Evolutionary conservation across 2,113 vertebrate genomes (phyloP).

Genomic region (Oxyura jamaicensis): DNA sequence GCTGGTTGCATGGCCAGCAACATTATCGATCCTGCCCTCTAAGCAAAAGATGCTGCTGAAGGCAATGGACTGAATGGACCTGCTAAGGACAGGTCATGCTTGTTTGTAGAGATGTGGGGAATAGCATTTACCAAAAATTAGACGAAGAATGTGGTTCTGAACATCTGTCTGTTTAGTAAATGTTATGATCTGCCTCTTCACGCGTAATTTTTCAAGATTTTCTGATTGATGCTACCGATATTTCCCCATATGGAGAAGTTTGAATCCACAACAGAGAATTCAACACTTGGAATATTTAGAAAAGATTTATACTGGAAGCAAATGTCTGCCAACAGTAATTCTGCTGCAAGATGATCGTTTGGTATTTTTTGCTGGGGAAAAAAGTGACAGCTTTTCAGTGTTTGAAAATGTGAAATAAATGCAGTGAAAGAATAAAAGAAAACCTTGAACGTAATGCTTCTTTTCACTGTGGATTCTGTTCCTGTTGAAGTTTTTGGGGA

Average conservation of each 20-base stretch:
- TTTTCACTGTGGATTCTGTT: background rate
- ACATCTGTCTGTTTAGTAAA: conserved; percentile 61
- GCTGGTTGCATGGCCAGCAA: background rate
- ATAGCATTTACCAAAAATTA: conserved; percentile 20
- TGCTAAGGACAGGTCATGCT: background rate
- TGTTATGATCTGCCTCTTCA: conserved; percentile 65
- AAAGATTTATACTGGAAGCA: conserved; percentile 33
- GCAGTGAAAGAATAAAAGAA: conserved; percentile 28
- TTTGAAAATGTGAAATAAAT: conserved; percentile 40
- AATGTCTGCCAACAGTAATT: conserved; percentile 61
- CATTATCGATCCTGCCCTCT: background rate
- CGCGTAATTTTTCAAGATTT: conserved; percentile 65
- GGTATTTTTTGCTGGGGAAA: background rate
- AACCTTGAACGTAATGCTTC: background rate
- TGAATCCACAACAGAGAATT: conserved; percentile 62
- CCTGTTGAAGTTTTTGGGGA: background rate
- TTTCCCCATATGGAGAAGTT: conserved; percentile 62
- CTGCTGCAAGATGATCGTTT: conserved; percentile 13
- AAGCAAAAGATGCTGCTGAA: background rate
- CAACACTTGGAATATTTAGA: conserved; percentile 53
- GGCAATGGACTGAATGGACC: background rate
- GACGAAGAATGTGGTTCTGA: conserved; percentile 7
- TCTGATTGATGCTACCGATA: conserved; percentile 60
- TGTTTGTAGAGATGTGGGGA: background rate
- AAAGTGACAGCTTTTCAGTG: conserved; percentile 41